Percentiles rank a stretch among this genome's conserved stretches.
Conservation (phyloP, 2,113 vertebrate species). For the Pavo muticus region DNA sequence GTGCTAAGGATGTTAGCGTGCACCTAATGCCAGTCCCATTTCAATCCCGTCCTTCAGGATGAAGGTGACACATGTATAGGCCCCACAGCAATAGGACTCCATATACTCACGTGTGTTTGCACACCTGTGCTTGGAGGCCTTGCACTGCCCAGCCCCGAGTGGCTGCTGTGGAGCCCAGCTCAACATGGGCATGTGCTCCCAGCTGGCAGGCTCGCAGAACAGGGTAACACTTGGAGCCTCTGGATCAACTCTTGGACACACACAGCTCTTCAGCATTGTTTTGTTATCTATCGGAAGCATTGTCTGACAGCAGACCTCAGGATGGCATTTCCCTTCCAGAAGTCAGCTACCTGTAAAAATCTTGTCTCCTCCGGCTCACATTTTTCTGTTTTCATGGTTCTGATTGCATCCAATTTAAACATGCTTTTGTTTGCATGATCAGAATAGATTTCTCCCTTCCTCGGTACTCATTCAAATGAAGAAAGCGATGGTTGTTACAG, state of each 20-base stretch:
- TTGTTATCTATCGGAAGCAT: background rate
- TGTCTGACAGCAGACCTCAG: background rate
- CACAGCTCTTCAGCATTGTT: background rate
- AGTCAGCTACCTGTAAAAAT: background rate
- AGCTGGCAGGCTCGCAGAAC: slow-evolving; percentile 43
- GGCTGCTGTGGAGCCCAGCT: background rate
- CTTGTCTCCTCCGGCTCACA: background rate
- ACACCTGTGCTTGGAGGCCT: background rate
- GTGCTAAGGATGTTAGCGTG: background rate
- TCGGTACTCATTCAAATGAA: background rate
- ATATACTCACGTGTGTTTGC: background rate
- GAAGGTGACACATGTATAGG: background rate
- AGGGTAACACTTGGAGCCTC: background rate
- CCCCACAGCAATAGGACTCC: background rate
- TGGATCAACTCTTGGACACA: slow-evolving; percentile 33
- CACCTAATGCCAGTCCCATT: background rate
- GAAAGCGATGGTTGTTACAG: background rate
- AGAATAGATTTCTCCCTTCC: background rate
- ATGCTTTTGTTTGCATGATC: background rate
- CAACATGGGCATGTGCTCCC: slow-evolving; percentile 53
- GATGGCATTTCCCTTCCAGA: background rate
- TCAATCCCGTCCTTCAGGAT: background rate
- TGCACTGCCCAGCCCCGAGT: background rate
- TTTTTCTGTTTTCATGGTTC: background rate
- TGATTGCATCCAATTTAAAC: background rate